Evolutionary conservation across 2,888 invertebrate species (phyloP).

Genomic region (Apotomis betuletana): DNA sequence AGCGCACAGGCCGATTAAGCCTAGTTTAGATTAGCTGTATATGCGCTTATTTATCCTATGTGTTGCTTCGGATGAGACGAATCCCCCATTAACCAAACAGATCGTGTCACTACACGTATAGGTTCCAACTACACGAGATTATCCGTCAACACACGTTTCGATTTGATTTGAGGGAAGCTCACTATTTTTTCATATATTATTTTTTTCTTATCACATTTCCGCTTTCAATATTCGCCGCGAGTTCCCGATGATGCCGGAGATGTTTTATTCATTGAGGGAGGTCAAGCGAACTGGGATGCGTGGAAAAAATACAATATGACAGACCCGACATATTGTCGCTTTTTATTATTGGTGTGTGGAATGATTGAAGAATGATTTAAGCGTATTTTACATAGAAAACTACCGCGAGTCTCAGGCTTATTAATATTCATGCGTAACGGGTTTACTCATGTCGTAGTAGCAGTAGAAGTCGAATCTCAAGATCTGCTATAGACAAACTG

Average conservation of each 20-base stretch:
- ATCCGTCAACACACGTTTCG: slow-evolving; percentile 30
- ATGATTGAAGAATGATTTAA: slow-evolving; percentile 23
- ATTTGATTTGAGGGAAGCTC: slow-evolving; percentile 30
- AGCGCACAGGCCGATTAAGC: no score
- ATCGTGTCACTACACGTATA: not conserved
- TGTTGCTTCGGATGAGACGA: no score
- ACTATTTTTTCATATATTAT: slow-evolving; percentile 37
- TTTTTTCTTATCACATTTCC: slow-evolving; percentile 45
- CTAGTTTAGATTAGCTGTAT: no score
- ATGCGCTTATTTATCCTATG: not conserved
- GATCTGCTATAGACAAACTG: no score
- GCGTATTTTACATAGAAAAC: not conserved
- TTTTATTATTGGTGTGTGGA: slow-evolving; percentile 37
- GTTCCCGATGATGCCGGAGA: slow-evolving; percentile 49
- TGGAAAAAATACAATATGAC: slow-evolving; percentile 50
- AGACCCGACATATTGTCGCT: slow-evolving; percentile 39
- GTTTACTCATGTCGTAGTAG: no score
- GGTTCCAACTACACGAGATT: slow-evolving; percentile 11
- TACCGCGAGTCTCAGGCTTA: not conserved
- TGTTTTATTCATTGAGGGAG: slow-evolving; percentile 58
- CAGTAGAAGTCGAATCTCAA: no score
- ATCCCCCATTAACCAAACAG: not conserved
- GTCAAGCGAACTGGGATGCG: slow-evolving; percentile 50
- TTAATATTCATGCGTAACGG: not conserved
- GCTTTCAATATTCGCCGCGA: slow-evolving; percentile 47